Percentiles rank a stretch among this genome's conserved stretches.
Conservation (phyloP, 64 coral and sea anemone genomes). For the Stichodactyla helianthus region DNA sequence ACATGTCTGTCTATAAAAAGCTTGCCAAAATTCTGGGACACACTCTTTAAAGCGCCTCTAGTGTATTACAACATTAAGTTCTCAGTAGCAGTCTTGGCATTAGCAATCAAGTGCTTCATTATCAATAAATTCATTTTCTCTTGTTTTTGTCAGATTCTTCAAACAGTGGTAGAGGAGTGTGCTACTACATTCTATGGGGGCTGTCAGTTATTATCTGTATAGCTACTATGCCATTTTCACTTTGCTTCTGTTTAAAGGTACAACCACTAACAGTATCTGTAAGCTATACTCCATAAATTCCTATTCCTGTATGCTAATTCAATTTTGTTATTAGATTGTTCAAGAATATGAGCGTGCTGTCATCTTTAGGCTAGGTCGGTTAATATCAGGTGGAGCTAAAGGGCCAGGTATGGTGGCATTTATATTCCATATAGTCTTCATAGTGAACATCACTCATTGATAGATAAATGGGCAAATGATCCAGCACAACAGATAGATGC, state of each 20-base stretch:
- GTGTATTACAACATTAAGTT: no score
- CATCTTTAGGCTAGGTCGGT: conserved; percentile 74
- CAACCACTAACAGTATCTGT: neutral
- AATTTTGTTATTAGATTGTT: conserved; percentile 43
- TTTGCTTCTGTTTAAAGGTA: conserved; percentile 90
- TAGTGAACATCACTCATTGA: no score
- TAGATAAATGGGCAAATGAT: no score
- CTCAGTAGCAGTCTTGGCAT: no score
- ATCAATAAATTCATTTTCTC: neutral
- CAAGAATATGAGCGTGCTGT: conserved; percentile 87
- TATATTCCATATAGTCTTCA: no score
- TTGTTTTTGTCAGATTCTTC: neutral
- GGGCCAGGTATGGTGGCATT: conserved; percentile 57
- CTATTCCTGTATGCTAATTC: no score
- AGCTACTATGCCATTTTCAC: conserved; percentile 66
- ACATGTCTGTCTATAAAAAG: no score
- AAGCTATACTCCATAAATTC: no score
- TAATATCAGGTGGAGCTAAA: conserved; percentile 77
- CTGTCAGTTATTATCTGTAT: conserved; percentile 66
- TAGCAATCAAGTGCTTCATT: no score
- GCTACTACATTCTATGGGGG: conserved; percentile 61
- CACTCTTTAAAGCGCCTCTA: no score
- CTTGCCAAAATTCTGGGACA: no score
- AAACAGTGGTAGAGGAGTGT: conserved; percentile 21
- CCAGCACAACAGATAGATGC: no score